phyloP scores from a whole-genome alignment of 2,888 invertebrate species.

The Nomada flava region DNA sequence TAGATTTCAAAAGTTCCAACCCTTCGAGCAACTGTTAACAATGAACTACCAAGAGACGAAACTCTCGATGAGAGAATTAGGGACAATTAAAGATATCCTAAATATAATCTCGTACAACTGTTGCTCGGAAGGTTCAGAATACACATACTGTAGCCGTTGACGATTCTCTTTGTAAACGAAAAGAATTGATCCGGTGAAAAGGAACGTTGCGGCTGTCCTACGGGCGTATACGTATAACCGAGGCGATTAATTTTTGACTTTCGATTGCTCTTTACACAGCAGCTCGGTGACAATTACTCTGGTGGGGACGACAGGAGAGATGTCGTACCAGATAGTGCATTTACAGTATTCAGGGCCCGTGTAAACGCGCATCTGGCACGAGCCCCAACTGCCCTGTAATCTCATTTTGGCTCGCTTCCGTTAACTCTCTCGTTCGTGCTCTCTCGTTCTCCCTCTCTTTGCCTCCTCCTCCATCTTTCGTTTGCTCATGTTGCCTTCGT shows the following conservation, averaged over 20 bases:
- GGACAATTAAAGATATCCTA: not conserved
- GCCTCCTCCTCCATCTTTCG: conserved; percentile 8
- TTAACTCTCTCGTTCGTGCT: conserved; percentile 56
- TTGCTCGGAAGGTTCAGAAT: conserved; percentile 27
- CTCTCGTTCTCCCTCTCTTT: conserved; percentile 37
- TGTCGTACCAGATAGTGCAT: conserved; percentile 99
- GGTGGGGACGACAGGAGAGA: conserved; percentile 85
- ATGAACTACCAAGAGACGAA: not conserved
- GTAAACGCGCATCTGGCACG: conserved; percentile 99
- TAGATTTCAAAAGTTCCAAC: conserved; percentile 5
- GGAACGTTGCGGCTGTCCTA: not conserved
- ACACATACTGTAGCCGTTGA: too few relatives aligned
- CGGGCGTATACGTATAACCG: not conserved
- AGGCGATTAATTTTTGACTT: not conserved
- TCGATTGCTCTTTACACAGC: conserved; percentile 26
- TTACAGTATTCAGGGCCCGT: conserved; percentile 93
- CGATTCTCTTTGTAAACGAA: not conserved
- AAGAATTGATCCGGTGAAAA: conserved; percentile 15
- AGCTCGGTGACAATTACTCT: conserved; percentile 58
- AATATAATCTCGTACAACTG: not conserved
- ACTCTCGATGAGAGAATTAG: too few relatives aligned
- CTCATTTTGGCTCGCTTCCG: conserved; percentile 73
- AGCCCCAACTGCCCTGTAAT: conserved; percentile 88
- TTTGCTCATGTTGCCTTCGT: conserved; percentile 20
- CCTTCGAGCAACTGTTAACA: conserved; percentile 11